These are phyloP conservation scores for Sesamia inferens DNA, from an alignment of 2,888 invertebrate genomes.

Conservation along the genomic window DNA sequence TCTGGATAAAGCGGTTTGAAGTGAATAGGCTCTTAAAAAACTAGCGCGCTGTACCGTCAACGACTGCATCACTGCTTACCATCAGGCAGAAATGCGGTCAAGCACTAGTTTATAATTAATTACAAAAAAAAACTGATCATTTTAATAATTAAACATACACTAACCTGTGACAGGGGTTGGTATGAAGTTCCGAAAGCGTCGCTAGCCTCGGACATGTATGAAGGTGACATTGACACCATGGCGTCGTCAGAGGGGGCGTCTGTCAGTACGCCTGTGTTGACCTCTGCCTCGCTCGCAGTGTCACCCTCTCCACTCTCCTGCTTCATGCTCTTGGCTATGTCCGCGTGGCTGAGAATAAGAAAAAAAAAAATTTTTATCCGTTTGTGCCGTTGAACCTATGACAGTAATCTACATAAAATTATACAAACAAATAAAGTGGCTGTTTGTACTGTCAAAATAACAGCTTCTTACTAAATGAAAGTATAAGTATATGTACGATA, in stretches of 20 bases:
- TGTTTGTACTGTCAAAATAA: not conserved
- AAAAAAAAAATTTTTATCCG: not conserved
- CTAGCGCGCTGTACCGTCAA: too few species aligned
- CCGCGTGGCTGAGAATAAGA: conserved; percentile 90
- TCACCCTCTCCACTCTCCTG: conserved; percentile 73
- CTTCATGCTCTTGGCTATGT: conserved; percentile 91
- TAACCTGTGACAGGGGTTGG: conserved; percentile 74
- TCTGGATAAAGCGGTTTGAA: too few species aligned
- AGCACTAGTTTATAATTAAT: too few species aligned
- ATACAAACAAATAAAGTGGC: not conserved
- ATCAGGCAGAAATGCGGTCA: too few species aligned
- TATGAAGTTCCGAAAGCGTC: conserved; percentile 73
- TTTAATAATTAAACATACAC: conserved; percentile 18
- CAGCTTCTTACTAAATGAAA: not conserved
- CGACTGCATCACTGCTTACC: too few species aligned
- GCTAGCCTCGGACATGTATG: conserved; percentile 78
- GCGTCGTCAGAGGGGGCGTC: conserved; percentile 70
- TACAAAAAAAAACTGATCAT: not conserved
- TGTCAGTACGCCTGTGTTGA: conserved; percentile 59
- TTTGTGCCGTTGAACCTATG: too few species aligned
- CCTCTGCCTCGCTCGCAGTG: conserved; percentile 63
- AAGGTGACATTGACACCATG: conserved; percentile 73
- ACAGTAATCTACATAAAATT: not conserved
- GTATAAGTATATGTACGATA: not conserved
- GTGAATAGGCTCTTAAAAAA: too few species aligned